Percentiles rank a stretch among this genome's conserved stretches.
These are phyloP conservation scores for Mesoligia furuncula DNA, from an alignment of 2,888 invertebrate genomes.

Conservation along the genomic window DNA sequence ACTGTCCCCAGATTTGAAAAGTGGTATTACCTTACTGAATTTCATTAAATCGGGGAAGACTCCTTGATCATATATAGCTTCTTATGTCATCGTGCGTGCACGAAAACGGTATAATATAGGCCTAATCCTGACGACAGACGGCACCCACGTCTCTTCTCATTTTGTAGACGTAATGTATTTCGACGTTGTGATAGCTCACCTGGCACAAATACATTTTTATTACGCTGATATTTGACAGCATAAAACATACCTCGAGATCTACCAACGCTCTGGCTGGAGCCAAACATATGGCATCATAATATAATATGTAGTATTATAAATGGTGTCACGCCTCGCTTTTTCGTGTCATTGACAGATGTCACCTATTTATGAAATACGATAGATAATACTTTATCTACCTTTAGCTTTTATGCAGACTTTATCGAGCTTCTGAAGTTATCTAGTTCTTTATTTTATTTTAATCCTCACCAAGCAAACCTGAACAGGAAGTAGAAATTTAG, in stretches of 20 bases:
- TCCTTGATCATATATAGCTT: too few species aligned
- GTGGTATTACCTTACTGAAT: too few species aligned
- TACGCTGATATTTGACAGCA: constrained; percentile 50
- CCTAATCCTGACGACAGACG: constrained; percentile 31
- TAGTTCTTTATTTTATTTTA: not conserved
- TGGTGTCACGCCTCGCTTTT: constrained; percentile 8
- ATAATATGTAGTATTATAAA: constrained; percentile 4
- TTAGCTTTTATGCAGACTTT: not conserved
- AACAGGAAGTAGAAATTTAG: not conserved
- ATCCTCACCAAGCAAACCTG: not conserved
- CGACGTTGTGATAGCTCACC: constrained; percentile 40
- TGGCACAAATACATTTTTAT: constrained; percentile 49
- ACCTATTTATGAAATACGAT: not conserved
- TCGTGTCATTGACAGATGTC: constrained; percentile 11
- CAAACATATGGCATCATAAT: too few species aligned
- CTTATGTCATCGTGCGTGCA: not conserved
- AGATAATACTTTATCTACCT: not conserved
- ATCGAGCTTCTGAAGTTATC: not conserved
- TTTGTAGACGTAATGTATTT: constrained; percentile 46
- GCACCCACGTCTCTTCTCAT: constrained; percentile 52
- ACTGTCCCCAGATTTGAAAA: too few species aligned
- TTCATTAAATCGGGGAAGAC: too few species aligned
- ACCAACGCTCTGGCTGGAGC: constrained; percentile 8
- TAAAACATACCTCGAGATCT: constrained; percentile 40
- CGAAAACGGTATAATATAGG: constrained; percentile 9